These are phyloP conservation scores for Xanthia icteritia DNA, from an alignment of 2,888 invertebrate species.

Conservation along the genomic window DNA sequence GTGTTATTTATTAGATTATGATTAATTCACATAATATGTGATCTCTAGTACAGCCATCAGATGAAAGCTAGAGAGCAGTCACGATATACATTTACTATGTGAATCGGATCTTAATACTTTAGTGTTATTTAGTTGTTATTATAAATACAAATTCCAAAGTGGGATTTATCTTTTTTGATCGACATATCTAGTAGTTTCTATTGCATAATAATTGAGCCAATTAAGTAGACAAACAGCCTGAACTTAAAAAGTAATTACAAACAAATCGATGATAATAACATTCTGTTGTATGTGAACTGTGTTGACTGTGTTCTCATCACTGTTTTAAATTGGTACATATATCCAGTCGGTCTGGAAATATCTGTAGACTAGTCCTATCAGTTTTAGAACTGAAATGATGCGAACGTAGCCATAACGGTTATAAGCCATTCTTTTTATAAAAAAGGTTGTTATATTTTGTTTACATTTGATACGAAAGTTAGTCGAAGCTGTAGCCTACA, in stretches of 20 bases:
- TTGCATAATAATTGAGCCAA: constrained; percentile 62
- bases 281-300: constrained; percentile 67
- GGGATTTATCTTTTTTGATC: constrained; percentile 48
- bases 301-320: constrained; percentile 74
- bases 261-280: constrained; percentile 49
- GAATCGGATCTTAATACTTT: constrained; percentile 54
- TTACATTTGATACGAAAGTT: constrained; percentile 85
- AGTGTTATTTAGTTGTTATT: constrained; percentile 65
- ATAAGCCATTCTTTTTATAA: constrained; percentile 74
- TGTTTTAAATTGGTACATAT: constrained; percentile 57
- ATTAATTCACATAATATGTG: constrained; percentile 54
- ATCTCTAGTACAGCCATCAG: constrained; percentile 51
- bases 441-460: constrained; percentile 82
- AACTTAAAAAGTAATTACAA: constrained; percentile 39
- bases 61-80: constrained; percentile 50
- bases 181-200: constrained; percentile 61
- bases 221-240: constrained; percentile 65
- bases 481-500: constrained; percentile 84
- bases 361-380: constrained; percentile 72
- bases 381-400: constrained; percentile 69
- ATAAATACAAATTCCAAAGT: constrained; percentile 48
- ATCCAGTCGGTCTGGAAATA: constrained; percentile 52
- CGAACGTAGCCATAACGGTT: constrained; percentile 75
- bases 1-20: constrained; percentile 57
- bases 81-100: constrained; percentile 50